Percentiles rank a stretch among this genome's conserved stretches.
phyloP scores from a whole-genome alignment of 2,113 vertebrate genomes.

The Toxotes chatareus region DNA sequence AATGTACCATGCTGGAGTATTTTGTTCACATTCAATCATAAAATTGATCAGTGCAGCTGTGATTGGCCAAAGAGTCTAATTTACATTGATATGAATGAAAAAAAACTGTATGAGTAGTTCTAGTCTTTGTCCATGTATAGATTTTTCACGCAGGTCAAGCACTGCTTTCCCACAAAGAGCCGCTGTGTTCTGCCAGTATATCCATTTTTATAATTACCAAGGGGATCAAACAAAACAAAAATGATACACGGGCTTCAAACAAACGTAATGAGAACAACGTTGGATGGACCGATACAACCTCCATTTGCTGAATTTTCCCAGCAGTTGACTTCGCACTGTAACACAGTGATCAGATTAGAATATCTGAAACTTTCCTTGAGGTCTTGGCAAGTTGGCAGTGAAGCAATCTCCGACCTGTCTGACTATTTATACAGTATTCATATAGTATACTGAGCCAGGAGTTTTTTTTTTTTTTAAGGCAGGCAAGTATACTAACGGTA shows the following conservation, averaged over 20 bases:
- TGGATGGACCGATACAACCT: slow-evolving; percentile 23
- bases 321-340: slow-evolving; percentile 25
- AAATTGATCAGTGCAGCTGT: not conserved
- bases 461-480: not conserved
- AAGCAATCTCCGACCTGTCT: slow-evolving; percentile 1
- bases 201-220: slow-evolving; percentile 15
- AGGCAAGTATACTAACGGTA: not conserved
- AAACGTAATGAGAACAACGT: not conserved
- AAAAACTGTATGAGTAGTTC: not conserved
- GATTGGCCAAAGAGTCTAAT: not conserved
- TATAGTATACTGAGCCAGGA: not conserved
- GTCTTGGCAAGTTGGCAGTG: slow-evolving; percentile 17
- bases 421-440: not conserved
- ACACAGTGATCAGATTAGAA: slow-evolving; percentile 27
- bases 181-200: slow-evolving; percentile 13
- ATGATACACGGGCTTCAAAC: slow-evolving; percentile 6
- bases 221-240: slow-evolving; percentile 30
- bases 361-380: slow-evolving; percentile 23
- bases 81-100: not conserved
- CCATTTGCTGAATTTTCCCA: slow-evolving; percentile 17
- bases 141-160: not conserved
- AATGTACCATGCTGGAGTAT: not conserved
- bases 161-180: not conserved
- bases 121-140: not conserved
- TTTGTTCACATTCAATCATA: not conserved